These are phyloP conservation scores for Sycophila texana DNA, from an alignment of 2,888 invertebrate genomes.

Conservation along the genomic window DNA sequence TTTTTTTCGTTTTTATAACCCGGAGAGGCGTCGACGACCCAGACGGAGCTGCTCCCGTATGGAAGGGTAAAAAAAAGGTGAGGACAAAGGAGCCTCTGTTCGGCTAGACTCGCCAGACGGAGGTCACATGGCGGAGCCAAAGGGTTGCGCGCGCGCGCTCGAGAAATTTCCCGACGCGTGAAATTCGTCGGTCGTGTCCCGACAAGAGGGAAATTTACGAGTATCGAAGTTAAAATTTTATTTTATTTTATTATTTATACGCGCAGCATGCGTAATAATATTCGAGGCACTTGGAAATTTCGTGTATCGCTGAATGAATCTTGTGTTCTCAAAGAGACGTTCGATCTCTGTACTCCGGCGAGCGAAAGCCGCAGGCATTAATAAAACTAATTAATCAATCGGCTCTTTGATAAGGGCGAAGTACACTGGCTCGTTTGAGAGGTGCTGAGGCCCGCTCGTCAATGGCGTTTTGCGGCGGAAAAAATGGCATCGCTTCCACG, in stretches of 20 bases:
- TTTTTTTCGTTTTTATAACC: conserved; percentile 49
- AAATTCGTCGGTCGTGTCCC: conserved; percentile 1
- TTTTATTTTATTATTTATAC: conserved; percentile 10
- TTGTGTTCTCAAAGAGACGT: neutral
- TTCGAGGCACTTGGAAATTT: no score
- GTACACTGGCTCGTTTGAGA: neutral
- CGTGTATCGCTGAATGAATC: no score
- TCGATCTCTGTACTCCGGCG: neutral
- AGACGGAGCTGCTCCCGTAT: neutral
- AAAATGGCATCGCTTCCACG: neutral
- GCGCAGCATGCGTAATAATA: no score
- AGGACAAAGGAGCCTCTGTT: conserved; percentile 67
- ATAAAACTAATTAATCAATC: neutral
- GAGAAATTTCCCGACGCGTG: conserved; percentile 22
- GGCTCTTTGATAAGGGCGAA: no score
- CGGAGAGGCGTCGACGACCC: neutral
- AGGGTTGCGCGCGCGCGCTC: conserved; percentile 59
- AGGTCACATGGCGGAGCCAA: conserved; percentile 62
- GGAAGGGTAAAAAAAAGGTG: conserved; percentile 49
- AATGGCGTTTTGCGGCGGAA: neutral
- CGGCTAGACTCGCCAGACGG: conserved; percentile 35
- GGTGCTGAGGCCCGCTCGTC: conserved; percentile 2
- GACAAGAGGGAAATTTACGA: conserved; percentile 19
- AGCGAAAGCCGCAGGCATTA: neutral
- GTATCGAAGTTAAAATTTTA: neutral